Percentiles rank a stretch among this genome's conserved stretches.
Evolutionary conservation across 2,113 vertebrate species (phyloP).

Genomic region (Platichthys stellatus): DNA sequence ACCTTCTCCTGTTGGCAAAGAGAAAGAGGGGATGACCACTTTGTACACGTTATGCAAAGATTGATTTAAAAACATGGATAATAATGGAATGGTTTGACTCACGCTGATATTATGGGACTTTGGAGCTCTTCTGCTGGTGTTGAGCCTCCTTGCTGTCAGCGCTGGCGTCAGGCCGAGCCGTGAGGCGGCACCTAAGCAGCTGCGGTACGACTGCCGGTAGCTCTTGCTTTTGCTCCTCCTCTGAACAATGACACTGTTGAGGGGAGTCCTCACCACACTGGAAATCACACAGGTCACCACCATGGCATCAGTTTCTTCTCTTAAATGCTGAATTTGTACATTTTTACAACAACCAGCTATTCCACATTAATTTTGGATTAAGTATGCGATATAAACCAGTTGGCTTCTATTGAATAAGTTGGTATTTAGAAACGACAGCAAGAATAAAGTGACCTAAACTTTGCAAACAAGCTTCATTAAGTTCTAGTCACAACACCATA

Average conservation of each 20-base stretch:
- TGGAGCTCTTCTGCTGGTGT: conserved; percentile 54
- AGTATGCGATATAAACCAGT: no score
- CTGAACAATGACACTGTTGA: conserved; percentile 14
- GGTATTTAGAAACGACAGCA: not conserved
- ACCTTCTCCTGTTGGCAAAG: conserved; percentile 72
- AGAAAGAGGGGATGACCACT: not conserved
- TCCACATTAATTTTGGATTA: no score
- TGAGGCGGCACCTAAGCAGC: conserved; percentile 50
- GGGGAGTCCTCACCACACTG: conserved; percentile 53
- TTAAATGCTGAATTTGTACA: no score
- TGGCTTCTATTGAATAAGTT: not conserved
- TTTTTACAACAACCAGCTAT: no score
- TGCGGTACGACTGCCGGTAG: conserved; percentile 64
- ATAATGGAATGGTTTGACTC: conserved; percentile 11
- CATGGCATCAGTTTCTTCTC: not conserved
- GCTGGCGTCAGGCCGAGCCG: conserved; percentile 49
- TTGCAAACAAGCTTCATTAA: not conserved
- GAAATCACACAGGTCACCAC: not conserved
- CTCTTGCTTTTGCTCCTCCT: conserved; percentile 61
- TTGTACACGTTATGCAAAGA: not conserved
- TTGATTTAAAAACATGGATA: not conserved
- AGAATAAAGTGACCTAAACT: not conserved
- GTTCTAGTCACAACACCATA: not conserved
- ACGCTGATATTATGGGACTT: conserved; percentile 48
- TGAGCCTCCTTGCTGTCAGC: conserved; percentile 50